Evolutionary conservation across 2,888 invertebrate genomes (phyloP).

Genomic region (Petrophora chlorosata): DNA sequence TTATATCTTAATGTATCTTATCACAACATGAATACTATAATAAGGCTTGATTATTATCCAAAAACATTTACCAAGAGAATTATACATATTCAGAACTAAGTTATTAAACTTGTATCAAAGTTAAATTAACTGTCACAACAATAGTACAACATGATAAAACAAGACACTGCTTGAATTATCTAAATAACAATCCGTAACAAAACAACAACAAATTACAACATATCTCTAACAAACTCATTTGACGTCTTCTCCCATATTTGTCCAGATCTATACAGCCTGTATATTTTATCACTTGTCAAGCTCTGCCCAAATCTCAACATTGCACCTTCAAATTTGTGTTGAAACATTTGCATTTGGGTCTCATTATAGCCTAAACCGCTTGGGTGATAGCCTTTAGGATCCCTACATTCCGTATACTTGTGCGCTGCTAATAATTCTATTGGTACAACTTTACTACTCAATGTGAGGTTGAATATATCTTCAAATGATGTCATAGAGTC

Average conservation of each 20-base stretch:
- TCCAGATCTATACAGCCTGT: slow-evolving; percentile 72
- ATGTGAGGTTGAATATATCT: slow-evolving; percentile 64
- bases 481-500: slow-evolving; percentile 74
- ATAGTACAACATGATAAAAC: not conserved
- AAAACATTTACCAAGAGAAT: no score
- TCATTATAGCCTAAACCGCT: slow-evolving; percentile 68
- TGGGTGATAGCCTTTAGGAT: slow-evolving; percentile 61
- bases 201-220: slow-evolving; percentile 19
- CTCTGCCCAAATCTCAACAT: slow-evolving; percentile 78
- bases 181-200: not conserved
- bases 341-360: slow-evolving; percentile 75
- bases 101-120: no score
- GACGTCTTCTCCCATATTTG: slow-evolving; percentile 75
- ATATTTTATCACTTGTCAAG: slow-evolving; percentile 75
- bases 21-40: not conserved
- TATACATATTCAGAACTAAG: no score
- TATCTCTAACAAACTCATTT: slow-evolving; percentile 67
- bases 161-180: not conserved
- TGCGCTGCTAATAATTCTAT: slow-evolving; percentile 68
- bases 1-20: no score
- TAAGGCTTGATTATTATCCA: no score
- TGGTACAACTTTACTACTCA: slow-evolving; percentile 55
- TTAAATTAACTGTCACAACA: no score
- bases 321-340: slow-evolving; percentile 79
- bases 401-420: slow-evolving; percentile 77